These are phyloP conservation scores for Stegodyphus dumicola DNA, from an alignment of 1,140 invertebrate species.

Conservation along the genomic window DNA sequence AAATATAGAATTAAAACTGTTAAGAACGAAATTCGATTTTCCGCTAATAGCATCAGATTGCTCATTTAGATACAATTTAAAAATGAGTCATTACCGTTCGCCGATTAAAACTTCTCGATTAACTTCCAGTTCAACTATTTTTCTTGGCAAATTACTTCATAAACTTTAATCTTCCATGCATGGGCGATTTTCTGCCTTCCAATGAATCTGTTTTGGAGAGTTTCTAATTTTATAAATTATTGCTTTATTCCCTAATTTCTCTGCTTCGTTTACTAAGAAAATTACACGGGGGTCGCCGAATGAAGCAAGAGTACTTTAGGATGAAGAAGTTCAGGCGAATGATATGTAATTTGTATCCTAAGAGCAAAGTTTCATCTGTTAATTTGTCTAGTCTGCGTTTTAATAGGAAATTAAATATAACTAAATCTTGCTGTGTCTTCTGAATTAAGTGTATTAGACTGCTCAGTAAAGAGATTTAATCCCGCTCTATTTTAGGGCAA, in stretches of 20 bases:
- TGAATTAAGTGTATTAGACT: no score
- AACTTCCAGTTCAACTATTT: conserved; percentile 35
- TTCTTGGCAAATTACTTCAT: conserved; percentile 53
- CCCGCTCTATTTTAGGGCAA: no score
- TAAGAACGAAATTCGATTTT: conserved; percentile 50
- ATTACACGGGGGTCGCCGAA: not conserved
- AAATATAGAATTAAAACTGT: conserved; percentile 52
- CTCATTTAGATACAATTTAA: conserved; percentile 55
- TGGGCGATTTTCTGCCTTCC: not conserved
- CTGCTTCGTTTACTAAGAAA: conserved; percentile 5
- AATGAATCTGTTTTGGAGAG: not conserved
- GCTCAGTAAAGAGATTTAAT: no score
- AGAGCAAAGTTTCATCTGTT: no score
- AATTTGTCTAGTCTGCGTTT: no score
- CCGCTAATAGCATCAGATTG: conserved; percentile 32
- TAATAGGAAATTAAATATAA: no score
- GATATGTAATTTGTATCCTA: no score
- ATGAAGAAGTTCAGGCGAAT: no score
- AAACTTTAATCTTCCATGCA: conserved; percentile 21
- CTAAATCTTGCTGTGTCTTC: no score
- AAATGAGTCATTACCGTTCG: conserved; percentile 46
- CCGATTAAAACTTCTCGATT: conserved; percentile 55
- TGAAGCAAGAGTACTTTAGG: no score
- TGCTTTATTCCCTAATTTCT: conserved; percentile 23
- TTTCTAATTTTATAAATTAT: conserved; percentile 47